Conservation (phyloP, 1,140 invertebrate genomes). For the Drosophila lowei region DNA sequence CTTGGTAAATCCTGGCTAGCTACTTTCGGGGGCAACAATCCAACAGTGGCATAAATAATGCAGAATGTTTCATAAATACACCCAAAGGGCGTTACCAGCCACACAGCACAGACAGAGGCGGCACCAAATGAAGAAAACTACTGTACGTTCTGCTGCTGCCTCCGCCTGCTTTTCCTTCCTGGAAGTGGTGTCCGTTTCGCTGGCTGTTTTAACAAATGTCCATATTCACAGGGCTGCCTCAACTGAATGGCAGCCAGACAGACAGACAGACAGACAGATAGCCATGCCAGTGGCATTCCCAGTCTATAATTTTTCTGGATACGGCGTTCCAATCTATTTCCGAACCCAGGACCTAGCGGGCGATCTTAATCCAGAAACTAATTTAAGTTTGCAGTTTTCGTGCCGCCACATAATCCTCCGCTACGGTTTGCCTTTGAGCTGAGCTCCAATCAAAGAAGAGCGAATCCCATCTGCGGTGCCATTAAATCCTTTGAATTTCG, state of each 20-base stretch:
- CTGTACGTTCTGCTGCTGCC: neutral
- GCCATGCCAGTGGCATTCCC: constrained; percentile 29
- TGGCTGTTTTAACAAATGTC: constrained; percentile 59
- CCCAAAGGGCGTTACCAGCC: constrained; percentile 11
- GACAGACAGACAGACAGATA: constrained; percentile 16
- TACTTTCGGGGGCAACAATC: constrained; percentile 22
- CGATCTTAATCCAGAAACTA: constrained; percentile 44
- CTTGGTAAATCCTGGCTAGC: constrained; percentile 46
- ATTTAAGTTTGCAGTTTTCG: constrained; percentile 30
- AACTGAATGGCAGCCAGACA: constrained; percentile 27
- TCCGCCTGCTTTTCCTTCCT: neutral
- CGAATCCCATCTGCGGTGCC: constrained; percentile 9
- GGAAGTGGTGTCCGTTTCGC: neutral
- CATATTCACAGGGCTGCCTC: constrained; percentile 48
- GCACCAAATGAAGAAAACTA: neutral
- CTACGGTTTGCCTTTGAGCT: constrained; percentile 14
- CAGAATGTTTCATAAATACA: constrained; percentile 63
- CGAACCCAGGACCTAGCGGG: neutral
- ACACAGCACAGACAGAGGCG: neutral
- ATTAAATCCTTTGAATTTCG: constrained; percentile 48
- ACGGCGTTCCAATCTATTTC: too few relatives aligned
- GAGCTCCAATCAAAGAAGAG: constrained; percentile 37
- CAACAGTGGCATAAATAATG: constrained; percentile 61
- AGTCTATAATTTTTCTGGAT: too few relatives aligned
- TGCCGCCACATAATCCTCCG: constrained; percentile 28